Percentiles rank a stretch among this genome's conserved stretches.
These are phyloP conservation scores for Phenganax subtilis DNA, from an alignment of 92 coral and sea anemone species.

Conservation along the genomic window DNA sequence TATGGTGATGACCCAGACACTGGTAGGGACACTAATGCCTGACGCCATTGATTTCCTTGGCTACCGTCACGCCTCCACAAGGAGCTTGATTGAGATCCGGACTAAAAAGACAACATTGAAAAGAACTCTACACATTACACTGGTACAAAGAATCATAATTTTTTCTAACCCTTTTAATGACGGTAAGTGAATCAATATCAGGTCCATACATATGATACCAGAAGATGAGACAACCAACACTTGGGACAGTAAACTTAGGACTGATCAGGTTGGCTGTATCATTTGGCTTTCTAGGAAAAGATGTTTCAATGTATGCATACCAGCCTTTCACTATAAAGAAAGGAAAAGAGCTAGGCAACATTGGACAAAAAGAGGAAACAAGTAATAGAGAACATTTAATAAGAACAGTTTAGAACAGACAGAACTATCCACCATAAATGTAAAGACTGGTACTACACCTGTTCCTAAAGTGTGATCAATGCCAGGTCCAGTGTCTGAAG, in stretches of 20 bases:
- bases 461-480: constrained; percentile 75
- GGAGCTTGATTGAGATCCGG: constrained; percentile 18
- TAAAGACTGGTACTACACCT: constrained; percentile 29
- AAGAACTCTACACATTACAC: background rate
- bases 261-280: constrained; percentile 87
- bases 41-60: constrained; percentile 79
- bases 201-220: constrained; percentile 99
- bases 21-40: constrained; percentile 62
- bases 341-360: background rate
- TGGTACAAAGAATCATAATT: no score
- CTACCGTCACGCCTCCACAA: constrained; percentile 72
- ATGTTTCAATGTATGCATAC: constrained; percentile 80
- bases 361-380: background rate
- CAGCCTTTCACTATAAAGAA: constrained; percentile 52
- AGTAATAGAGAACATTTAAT: background rate
- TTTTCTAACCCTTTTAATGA: constrained; percentile 58
- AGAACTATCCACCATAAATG: background rate
- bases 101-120: background rate
- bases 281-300: constrained; percentile 77
- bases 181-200: constrained; percentile 64
- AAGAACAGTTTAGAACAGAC: background rate
- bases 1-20: constrained; percentile 50
- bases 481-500: constrained; percentile 77
- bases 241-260: constrained; percentile 47
- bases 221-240: constrained; percentile 62